Percentiles rank a stretch among this genome's conserved stretches.
Conservation (phyloP, 2,888 invertebrate species). For the Metacarcinus magister region DNA sequence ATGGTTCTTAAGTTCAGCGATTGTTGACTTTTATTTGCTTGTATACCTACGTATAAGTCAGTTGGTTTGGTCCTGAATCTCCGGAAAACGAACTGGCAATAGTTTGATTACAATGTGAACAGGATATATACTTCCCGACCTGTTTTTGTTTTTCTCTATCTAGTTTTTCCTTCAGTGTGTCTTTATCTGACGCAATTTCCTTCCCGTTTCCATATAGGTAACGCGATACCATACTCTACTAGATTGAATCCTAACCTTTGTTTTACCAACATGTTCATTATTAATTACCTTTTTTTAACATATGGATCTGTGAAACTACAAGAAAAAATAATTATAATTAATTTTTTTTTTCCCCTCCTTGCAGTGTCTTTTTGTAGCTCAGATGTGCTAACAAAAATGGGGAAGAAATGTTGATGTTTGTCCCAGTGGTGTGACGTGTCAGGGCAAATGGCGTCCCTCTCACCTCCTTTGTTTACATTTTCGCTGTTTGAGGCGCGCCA, state of each 20-base stretch:
- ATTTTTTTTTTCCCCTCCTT: neutral
- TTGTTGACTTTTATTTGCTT: neutral
- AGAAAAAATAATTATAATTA: neutral
- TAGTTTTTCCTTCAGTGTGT: neutral
- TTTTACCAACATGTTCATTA: too few relatives aligned
- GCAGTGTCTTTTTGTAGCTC: neutral
- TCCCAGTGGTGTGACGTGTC: too few relatives aligned
- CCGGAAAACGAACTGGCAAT: neutral
- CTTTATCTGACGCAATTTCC: neutral
- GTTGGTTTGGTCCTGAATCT: neutral
- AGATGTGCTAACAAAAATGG: neutral
- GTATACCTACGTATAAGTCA: neutral
- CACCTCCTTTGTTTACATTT: neutral
- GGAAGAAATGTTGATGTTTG: neutral
- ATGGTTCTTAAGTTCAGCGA: neutral
- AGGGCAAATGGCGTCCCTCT: neutral
- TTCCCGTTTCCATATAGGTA: neutral
- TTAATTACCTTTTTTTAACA: too few relatives aligned
- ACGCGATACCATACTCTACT: neutral
- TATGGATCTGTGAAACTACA: neutral
- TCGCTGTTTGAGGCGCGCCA: neutral
- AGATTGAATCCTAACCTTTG: too few relatives aligned
- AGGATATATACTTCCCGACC: too few relatives aligned
- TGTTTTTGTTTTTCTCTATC: too few relatives aligned
- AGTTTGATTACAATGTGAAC: too few relatives aligned